Conservation (phyloP, 2,888 invertebrate genomes). For the Pimpla rufipes region DNA sequence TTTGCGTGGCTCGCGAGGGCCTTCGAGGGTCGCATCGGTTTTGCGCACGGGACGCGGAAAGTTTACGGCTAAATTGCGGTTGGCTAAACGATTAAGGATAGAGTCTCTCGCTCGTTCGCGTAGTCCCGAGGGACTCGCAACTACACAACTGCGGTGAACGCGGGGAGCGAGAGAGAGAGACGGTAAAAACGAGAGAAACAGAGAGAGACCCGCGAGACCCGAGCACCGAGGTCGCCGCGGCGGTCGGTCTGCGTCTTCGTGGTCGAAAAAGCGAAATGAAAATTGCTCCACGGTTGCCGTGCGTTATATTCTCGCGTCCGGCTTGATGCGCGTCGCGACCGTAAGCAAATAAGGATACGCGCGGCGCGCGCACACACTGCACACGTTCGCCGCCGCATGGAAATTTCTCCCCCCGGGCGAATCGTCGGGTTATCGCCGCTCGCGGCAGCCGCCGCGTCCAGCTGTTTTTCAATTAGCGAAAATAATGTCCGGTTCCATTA, state of each 20-base stretch:
- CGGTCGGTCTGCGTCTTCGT: constrained; percentile 31
- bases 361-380: background rate
- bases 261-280: constrained; percentile 73
- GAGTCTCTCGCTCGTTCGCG: constrained; percentile 19
- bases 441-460: background rate
- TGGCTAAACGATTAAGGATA: constrained; percentile 75
- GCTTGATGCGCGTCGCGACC: constrained; percentile 18
- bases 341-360: background rate
- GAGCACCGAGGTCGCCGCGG: background rate
- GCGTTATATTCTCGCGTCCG: background rate
- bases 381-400: background rate
- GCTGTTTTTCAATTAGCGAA: constrained; percentile 15
- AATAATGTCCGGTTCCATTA: constrained; percentile 9
- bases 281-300: constrained; percentile 67
- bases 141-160: background rate
- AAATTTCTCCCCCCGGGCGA: background rate
- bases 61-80: constrained; percentile 79
- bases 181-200: background rate
- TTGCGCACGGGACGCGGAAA: constrained; percentile 42
- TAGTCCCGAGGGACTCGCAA: constrained; percentile 20
- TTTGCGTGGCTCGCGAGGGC: background rate
- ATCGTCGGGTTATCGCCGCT: background rate
- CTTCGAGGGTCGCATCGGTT: constrained; percentile 25
- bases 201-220: background rate
- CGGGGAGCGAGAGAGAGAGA: background rate